Conservation (phyloP, 2,797 vertebrate species). For the Rhinogobio ventralis region DNA sequence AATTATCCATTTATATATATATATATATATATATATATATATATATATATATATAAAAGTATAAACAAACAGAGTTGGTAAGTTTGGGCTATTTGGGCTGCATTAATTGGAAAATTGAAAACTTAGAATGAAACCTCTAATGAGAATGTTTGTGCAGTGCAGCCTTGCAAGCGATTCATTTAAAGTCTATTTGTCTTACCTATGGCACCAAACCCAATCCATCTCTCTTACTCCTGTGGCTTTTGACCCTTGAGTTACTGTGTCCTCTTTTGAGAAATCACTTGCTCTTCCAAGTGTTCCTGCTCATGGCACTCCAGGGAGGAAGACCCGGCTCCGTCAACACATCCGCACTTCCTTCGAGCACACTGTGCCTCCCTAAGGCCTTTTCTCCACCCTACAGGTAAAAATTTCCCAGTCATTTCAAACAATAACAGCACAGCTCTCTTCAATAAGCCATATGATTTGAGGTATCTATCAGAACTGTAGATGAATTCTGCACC, state of each 20-base stretch:
- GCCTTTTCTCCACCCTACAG: not conserved
- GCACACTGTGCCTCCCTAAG: not conserved
- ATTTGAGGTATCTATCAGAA: not conserved
- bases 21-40: not conserved
- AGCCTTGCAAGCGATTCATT: not conserved
- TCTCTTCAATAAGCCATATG: not conserved
- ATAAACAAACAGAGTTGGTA: not conserved
- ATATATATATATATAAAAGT: too few relatives aligned
- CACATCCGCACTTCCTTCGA: not conserved
- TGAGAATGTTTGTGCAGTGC: not conserved
- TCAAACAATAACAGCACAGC: not conserved
- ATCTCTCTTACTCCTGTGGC: slow-evolving; percentile 1
- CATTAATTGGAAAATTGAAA: not conserved
- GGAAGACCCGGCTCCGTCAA: not conserved
- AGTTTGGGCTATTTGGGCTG: not conserved
- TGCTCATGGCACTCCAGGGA: not conserved
- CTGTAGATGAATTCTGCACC: not conserved
- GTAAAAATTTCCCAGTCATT: not conserved
- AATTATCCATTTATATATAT: too few relatives aligned
- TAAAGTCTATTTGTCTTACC: slow-evolving; percentile 22
- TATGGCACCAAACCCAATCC: slow-evolving; percentile 4
- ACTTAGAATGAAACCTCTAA: not conserved
- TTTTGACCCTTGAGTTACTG: slow-evolving; percentile 6
- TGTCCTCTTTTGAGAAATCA: not conserved
- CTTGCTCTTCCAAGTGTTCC: slow-evolving; percentile 2